Evolutionary conservation across 2,797 vertebrate genomes (phyloP).

Genomic region (Odontamblyopus lacepedii): DNA sequence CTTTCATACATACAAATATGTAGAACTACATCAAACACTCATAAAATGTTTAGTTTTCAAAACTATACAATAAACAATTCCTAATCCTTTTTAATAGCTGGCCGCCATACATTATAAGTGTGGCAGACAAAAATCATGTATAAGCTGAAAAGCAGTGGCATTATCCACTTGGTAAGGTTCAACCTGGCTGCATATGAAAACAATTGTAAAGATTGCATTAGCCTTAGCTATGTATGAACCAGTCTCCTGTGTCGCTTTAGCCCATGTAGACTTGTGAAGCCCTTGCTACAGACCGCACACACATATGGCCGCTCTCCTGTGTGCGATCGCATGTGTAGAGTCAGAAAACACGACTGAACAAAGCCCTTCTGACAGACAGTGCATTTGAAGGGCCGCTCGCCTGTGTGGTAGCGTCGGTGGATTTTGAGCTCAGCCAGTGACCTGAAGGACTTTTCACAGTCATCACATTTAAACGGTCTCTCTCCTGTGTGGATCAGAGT

Average conservation of each 20-base stretch:
- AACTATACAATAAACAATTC: constrained; percentile 53
- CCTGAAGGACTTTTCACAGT: constrained; percentile 72
- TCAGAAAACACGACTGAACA: constrained; percentile 74
- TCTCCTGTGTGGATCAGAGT: constrained; percentile 74
- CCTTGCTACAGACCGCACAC: constrained; percentile 64
- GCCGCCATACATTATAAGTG: constrained; percentile 6
- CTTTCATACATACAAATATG: constrained; percentile 65
- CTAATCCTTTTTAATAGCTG: constrained; percentile 16
- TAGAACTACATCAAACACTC: constrained; percentile 61
- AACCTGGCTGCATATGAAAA: constrained; percentile 12
- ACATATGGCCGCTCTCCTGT: constrained; percentile 73
- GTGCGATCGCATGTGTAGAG: constrained; percentile 74
- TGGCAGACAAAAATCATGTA: constrained; percentile 19
- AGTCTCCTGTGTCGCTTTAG: constrained; percentile 72
- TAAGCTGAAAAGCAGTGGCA: constrained; percentile 16
- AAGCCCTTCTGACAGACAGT: constrained; percentile 71
- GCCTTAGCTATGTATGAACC: constrained; percentile 60
- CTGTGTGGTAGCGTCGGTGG: constrained; percentile 70
- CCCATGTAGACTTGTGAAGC: constrained; percentile 73
- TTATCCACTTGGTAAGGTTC: not conserved
- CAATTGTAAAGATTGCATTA: constrained; percentile 8
- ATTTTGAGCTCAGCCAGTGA: constrained; percentile 71
- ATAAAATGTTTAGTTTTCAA: constrained; percentile 66
- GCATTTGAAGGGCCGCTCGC: constrained; percentile 71
- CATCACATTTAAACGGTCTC: constrained; percentile 71